phyloP scores from a whole-genome alignment of 2,888 invertebrate species.

The Amphipoea lucens region DNA sequence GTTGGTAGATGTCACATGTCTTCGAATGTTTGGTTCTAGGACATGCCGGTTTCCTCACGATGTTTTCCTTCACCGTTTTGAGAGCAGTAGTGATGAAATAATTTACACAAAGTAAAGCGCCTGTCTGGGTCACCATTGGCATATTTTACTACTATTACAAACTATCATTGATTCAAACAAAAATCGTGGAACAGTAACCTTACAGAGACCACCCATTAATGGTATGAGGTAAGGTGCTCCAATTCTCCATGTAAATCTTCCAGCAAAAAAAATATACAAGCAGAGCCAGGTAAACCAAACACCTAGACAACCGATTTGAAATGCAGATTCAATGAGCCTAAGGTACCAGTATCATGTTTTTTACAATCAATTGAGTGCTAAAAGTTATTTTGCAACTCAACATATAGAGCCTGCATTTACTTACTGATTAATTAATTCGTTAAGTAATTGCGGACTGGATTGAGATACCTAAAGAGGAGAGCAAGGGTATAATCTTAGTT shows the following conservation, averaged over 20 bases:
- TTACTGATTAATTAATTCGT: slow-evolving; percentile 52
- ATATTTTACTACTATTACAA: not conserved
- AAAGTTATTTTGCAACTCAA: slow-evolving; percentile 59
- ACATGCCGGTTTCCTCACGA: no score
- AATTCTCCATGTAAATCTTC: slow-evolving; percentile 28
- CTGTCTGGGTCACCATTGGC: not conserved
- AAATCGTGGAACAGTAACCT: not conserved
- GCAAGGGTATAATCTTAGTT: slow-evolving; percentile 5
- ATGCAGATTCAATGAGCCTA: slow-evolving; percentile 39
- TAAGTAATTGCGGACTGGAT: slow-evolving; percentile 46
- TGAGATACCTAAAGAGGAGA: slow-evolving; percentile 36
- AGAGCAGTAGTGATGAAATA: no score
- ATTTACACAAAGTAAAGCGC: no score
- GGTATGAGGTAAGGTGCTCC: not conserved
- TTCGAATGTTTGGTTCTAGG: no score
- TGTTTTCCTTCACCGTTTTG: no score
- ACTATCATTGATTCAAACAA: not conserved
- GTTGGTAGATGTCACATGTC: no score
- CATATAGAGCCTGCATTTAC: slow-evolving; percentile 33
- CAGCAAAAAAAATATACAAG: slow-evolving; percentile 5
- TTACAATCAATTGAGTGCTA: slow-evolving; percentile 57
- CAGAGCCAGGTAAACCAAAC: slow-evolving; percentile 25
- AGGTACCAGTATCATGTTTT: slow-evolving; percentile 40
- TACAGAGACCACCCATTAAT: not conserved
- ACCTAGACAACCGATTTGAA: slow-evolving; percentile 34